Conservation (phyloP, 1,140 invertebrate species). For the Drosophila littoralis region DNA sequence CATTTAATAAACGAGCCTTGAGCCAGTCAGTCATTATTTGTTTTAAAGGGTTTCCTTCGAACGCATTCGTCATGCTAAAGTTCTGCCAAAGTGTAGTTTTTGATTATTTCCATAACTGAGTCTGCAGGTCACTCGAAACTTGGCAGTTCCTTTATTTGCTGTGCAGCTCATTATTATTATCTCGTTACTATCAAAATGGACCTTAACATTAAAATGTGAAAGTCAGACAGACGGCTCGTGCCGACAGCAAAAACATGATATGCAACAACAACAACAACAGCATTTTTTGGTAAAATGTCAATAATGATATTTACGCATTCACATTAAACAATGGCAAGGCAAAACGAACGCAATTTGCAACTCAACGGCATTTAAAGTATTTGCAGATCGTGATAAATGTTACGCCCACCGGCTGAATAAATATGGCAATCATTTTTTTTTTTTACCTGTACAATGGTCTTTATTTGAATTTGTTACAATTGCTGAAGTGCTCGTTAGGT, state of each 20-base stretch:
- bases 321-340: constrained; percentile 2
- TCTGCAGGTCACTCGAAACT: constrained; percentile 21
- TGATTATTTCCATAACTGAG: background rate
- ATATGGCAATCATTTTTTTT: constrained; percentile 58
- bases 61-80: constrained; percentile 24
- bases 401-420: constrained; percentile 68
- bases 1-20: constrained; percentile 32
- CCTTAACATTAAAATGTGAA: constrained; percentile 59
- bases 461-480: constrained; percentile 42
- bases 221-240: constrained; percentile 63
- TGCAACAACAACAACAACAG: constrained; percentile 11
- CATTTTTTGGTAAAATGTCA: constrained; percentile 35
- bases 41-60: constrained; percentile 28
- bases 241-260: constrained; percentile 46
- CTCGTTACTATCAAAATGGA: constrained; percentile 25
- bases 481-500: constrained; percentile 36
- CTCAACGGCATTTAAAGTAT: constrained; percentile 61
- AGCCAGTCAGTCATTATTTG: constrained; percentile 4
- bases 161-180: constrained; percentile 30
- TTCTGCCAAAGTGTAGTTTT: background rate
- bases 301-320: constrained; percentile 31
- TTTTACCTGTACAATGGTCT: constrained; percentile 29
- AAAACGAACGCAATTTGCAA: constrained; percentile 45
- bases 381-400: constrained; percentile 74
- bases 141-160: background rate